A percentile compares a stretch with the other conserved stretches of the same genome.
These are phyloP conservation scores for Catajapyx aquilonaris DNA, from an alignment of 1,140 invertebrate genomes.

Conservation along the genomic window DNA sequence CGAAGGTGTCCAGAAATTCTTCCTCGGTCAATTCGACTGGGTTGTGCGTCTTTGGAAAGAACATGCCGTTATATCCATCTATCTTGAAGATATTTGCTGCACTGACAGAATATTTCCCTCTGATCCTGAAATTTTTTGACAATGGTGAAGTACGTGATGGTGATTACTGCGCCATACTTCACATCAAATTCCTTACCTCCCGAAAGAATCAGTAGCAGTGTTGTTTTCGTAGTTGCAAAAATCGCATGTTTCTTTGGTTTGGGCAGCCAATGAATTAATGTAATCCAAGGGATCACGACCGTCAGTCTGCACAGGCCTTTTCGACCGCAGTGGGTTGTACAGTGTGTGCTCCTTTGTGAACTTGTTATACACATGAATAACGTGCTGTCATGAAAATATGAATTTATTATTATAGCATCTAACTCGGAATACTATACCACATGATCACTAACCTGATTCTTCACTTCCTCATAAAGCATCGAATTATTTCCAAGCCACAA, in stretches of 20 bases:
- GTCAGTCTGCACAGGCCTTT: slow-evolving; percentile 15
- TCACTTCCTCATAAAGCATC: too few relatives aligned
- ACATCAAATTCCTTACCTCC: slow-evolving; percentile 11
- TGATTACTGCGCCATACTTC: not conserved
- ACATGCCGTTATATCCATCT: slow-evolving; percentile 23
- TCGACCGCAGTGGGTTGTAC: slow-evolving; percentile 21
- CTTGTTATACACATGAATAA: slow-evolving; percentile 11
- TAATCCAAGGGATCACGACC: slow-evolving; percentile 8
- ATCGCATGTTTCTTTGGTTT: slow-evolving; percentile 16
- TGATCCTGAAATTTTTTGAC: slow-evolving; percentile 12
- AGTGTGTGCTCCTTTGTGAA: slow-evolving; percentile 20
- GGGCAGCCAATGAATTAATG: slow-evolving; percentile 11
- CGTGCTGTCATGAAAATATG: not conserved
- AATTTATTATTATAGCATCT: too few relatives aligned
- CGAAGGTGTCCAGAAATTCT: slow-evolving; percentile 20
- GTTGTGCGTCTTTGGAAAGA: slow-evolving; percentile 22
- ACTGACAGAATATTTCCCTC: slow-evolving; percentile 18
- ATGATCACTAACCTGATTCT: too few relatives aligned
- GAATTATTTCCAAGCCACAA: too few relatives aligned
- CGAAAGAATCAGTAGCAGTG: slow-evolving; percentile 21
- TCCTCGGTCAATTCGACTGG: slow-evolving; percentile 20
- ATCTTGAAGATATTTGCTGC: slow-evolving; percentile 28
- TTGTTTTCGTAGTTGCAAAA: slow-evolving; percentile 19
- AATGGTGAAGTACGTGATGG: not conserved
- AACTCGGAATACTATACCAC: too few relatives aligned